Evolutionary conservation across 2,888 invertebrate genomes (phyloP).

Genomic region (Mactromeris polynyma): DNA sequence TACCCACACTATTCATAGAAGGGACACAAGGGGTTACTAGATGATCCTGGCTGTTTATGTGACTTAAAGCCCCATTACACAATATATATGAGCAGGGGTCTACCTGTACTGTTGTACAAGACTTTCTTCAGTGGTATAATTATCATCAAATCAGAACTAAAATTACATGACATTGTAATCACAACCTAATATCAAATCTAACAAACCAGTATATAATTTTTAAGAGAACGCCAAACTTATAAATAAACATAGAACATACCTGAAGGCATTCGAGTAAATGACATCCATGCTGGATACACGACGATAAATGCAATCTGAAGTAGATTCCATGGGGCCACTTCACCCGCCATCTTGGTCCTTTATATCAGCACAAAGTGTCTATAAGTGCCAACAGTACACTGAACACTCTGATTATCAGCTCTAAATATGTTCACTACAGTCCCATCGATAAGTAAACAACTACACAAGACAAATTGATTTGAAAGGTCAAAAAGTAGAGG

Average conservation of each 20-base stretch:
- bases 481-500: background rate
- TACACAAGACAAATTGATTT: background rate
- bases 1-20: no score
- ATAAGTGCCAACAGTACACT: background rate
- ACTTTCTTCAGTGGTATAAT: no score
- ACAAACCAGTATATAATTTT: background rate
- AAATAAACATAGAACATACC: constrained; percentile 73
- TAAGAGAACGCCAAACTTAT: background rate
- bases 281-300: constrained; percentile 78
- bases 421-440: background rate
- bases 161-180: no score
- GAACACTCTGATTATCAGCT: background rate
- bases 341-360: constrained; percentile 65
- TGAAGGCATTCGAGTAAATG: constrained; percentile 77
- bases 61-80: no score
- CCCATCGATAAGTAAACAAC: background rate
- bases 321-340: constrained; percentile 81
- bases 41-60: no score
- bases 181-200: no score
- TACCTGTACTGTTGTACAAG: no score
- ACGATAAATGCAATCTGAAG: constrained; percentile 80
- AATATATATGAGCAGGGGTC: no score
- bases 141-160: no score
- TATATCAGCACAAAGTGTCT: background rate
- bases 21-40: no score